These are phyloP conservation scores for Hydrophis major DNA, from an alignment of 2,797 vertebrate genomes.

Conservation along the genomic window DNA sequence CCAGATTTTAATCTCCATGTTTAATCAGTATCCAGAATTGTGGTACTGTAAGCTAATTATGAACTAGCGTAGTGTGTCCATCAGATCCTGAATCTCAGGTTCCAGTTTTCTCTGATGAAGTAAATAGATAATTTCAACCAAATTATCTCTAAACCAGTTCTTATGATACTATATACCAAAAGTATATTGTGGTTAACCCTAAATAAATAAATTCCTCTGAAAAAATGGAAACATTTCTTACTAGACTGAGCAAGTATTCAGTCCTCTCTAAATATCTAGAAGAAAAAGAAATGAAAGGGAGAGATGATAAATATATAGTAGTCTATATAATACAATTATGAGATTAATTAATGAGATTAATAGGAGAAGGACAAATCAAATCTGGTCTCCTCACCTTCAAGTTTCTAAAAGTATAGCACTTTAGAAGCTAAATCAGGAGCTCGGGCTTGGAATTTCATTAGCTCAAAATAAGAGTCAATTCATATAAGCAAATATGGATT, in stretches of 20 bases:
- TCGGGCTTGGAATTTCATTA: neutral
- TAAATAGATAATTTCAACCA: neutral
- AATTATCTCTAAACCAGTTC: neutral
- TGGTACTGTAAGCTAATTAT: neutral
- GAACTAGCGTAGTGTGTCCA: neutral
- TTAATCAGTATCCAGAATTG: neutral
- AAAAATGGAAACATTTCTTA: conserved; percentile 2
- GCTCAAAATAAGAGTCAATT: neutral
- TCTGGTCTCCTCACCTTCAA: neutral
- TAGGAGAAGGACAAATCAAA: neutral
- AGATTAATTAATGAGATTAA: neutral
- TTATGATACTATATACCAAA: neutral
- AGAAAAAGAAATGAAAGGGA: neutral
- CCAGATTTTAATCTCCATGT: neutral
- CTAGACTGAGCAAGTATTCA: neutral
- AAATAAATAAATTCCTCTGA: neutral
- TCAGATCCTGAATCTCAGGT: neutral
- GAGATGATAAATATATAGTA: neutral
- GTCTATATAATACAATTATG: neutral
- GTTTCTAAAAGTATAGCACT: neutral
- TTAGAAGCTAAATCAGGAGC: neutral
- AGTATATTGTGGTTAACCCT: neutral
- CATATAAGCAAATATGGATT: neutral
- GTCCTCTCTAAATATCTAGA: neutral
- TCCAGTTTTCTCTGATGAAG: neutral